Evolutionary conservation across 2,888 invertebrate species (phyloP).

Genomic region (Macrosiphum euphorbiae): DNA sequence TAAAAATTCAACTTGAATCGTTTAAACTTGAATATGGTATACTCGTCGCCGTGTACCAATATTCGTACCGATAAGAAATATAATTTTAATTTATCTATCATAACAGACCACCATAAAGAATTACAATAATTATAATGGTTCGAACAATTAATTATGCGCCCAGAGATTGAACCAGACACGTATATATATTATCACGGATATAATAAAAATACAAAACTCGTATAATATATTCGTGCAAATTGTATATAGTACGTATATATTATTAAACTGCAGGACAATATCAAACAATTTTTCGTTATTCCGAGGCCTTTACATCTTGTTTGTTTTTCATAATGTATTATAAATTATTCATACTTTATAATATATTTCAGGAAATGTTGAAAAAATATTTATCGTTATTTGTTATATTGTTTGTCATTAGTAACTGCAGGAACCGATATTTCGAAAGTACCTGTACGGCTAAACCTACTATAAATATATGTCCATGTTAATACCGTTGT

Average conservation of each 20-base stretch:
- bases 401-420: not conserved
- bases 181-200: too few relatives aligned
- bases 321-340: not conserved
- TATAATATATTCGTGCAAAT: too few relatives aligned
- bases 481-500: too few relatives aligned
- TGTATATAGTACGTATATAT: too few relatives aligned
- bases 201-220: too few relatives aligned
- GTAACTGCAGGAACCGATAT: not conserved
- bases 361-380: not conserved
- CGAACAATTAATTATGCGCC: too few relatives aligned
- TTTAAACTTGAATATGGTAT: not conserved
- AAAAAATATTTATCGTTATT: not conserved
- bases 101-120: not conserved
- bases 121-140: too few relatives aligned
- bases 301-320: not conserved
- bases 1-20: not conserved
- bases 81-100: not conserved
- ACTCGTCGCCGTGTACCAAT: too few relatives aligned
- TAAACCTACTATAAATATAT: too few relatives aligned
- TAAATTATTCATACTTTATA: not conserved
- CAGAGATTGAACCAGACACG: too few relatives aligned
- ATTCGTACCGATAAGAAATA: not conserved
- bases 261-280: too few relatives aligned
- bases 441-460: not conserved
- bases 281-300: too few relatives aligned